Evolutionary conservation across 2,888 invertebrate genomes (phyloP).

Genomic region (Latheticus oryzae): DNA sequence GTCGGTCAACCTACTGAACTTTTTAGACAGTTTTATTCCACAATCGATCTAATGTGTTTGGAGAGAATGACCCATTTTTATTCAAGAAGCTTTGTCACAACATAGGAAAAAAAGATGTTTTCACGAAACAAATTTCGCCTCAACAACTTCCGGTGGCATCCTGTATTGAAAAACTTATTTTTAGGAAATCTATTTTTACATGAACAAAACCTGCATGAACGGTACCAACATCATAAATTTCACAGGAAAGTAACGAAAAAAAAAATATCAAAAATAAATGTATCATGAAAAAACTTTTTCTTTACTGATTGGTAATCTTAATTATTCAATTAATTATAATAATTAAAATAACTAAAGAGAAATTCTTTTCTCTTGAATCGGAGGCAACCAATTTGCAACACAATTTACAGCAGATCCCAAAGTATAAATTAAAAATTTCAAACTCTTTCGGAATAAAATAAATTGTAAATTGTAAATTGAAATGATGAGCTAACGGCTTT

Average conservation of each 20-base stretch:
- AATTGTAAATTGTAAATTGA: too few relatives aligned
- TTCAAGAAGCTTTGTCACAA: not conserved
- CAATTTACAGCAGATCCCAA: too few relatives aligned
- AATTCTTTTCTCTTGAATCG: conserved; percentile 10
- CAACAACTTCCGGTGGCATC: conserved; percentile 21
- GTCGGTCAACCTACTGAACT: conserved; percentile 19
- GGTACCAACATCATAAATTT: too few relatives aligned
- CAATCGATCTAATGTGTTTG: conserved; percentile 15
- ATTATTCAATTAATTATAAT: conserved; percentile 14
- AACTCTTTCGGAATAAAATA: conserved; percentile 13
- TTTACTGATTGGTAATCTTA: conserved; percentile 5
- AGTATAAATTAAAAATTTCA: too few relatives aligned
- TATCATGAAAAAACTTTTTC: too few relatives aligned
- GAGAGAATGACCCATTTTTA: conserved; percentile 14
- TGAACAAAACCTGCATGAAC: conserved; percentile 17
- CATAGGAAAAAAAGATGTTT: not conserved
- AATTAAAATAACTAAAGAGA: conserved; percentile 15
- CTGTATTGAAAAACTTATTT: conserved; percentile 19
- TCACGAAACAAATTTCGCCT: conserved; percentile 15
- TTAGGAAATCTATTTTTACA: conserved; percentile 22
- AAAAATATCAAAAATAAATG: too few relatives aligned
- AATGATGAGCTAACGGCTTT: too few relatives aligned
- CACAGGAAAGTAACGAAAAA: too few relatives aligned
- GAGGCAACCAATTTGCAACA: too few relatives aligned
- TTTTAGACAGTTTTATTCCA: conserved; percentile 21